These are phyloP conservation scores for Drosophila mulleri DNA, from an alignment of 2,888 invertebrate genomes.

Conservation along the genomic window DNA sequence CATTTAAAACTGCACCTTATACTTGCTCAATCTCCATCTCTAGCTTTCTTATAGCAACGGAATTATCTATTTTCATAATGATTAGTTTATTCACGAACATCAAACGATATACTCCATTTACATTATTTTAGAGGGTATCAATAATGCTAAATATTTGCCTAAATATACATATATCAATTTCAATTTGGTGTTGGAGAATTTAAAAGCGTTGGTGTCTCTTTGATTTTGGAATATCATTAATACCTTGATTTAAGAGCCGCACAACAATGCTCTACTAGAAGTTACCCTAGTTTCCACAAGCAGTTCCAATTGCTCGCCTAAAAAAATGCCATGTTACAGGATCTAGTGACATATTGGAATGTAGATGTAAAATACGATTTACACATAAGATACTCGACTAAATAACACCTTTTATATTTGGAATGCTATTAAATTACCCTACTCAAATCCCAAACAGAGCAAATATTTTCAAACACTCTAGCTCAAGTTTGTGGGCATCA, in stretches of 20 bases:
- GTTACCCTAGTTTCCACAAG: not conserved
- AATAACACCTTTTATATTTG: not conserved
- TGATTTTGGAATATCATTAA: not conserved
- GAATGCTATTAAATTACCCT: too few species aligned
- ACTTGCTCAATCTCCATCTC: not conserved
- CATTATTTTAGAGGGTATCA: not conserved
- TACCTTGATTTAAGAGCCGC: too few species aligned
- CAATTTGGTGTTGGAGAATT: constrained; percentile 1
- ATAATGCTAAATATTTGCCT: constrained; percentile 33
- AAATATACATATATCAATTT: constrained; percentile 65
- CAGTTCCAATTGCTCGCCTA: too few species aligned
- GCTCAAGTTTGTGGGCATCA: not conserved
- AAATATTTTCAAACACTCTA: not conserved
- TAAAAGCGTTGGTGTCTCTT: constrained; percentile 5
- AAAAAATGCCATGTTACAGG: too few species aligned
- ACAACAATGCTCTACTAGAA: not conserved
- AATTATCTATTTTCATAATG: not conserved
- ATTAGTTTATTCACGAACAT: not conserved
- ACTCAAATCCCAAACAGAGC: not conserved
- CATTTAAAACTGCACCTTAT: too few species aligned
- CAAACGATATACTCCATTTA: not conserved
- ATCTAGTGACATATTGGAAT: too few species aligned
- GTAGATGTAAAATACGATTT: not conserved
- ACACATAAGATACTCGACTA: not conserved
- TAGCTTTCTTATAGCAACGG: too few species aligned